Conservation (phyloP, 2,797 vertebrate species). For the Clamator glandarius region DNA sequence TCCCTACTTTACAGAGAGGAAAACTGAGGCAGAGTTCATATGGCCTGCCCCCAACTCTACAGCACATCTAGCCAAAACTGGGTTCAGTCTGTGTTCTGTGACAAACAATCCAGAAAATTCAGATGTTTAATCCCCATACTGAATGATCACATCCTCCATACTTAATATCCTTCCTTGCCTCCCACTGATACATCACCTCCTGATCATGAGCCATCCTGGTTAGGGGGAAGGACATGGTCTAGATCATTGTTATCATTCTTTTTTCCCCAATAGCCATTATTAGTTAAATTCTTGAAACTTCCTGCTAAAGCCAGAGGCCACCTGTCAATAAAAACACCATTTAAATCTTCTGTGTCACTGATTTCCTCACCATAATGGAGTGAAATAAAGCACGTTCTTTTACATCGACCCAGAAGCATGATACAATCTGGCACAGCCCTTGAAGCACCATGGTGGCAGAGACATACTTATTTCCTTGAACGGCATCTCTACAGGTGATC, state of each 20-base stretch:
- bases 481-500: background rate
- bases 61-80: background rate
- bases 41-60: background rate
- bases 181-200: background rate
- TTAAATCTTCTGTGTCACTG: background rate
- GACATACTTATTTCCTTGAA: background rate
- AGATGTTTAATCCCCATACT: background rate
- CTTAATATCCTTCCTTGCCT: background rate
- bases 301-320: background rate
- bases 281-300: background rate
- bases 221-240: background rate
- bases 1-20: background rate
- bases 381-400: background rate
- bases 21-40: background rate
- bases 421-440: background rate
- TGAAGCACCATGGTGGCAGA: accelerated
- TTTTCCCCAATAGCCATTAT: background rate
- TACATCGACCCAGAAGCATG: accelerated
- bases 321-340: background rate
- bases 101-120: background rate
- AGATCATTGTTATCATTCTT: background rate
- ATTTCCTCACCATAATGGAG: background rate
- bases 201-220: background rate
- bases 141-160: background rate
- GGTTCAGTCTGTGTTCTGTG: background rate